Conservation (phyloP, 2,888 invertebrate genomes). For the Sarcophaga caerulescens region DNA sequence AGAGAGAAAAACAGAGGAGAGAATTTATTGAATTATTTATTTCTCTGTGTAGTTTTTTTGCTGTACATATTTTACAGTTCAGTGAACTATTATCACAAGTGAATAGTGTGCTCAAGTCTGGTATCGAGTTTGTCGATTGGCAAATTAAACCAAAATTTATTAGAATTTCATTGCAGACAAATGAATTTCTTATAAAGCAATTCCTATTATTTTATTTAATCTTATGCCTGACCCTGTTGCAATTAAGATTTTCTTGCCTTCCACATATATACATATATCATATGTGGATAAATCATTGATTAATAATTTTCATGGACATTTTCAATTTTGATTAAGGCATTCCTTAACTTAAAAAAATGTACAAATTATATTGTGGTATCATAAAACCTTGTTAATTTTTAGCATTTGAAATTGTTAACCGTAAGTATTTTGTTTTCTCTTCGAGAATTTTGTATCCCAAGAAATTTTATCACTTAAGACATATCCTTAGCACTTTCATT, state of each 20-base stretch:
- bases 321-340: no score
- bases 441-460: background rate
- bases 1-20: background rate
- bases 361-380: no score
- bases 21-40: background rate
- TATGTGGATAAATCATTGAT: no score
- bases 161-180: constrained; percentile 6
- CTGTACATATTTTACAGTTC: constrained; percentile 24
- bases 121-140: constrained; percentile 6
- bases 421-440: no score
- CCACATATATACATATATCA: no score
- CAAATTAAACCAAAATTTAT: constrained; percentile 37
- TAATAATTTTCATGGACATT: no score
- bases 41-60: background rate
- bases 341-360: no score
- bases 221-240: no score
- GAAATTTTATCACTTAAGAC: constrained; percentile 31
- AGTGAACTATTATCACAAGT: constrained; percentile 38
- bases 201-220: no score
- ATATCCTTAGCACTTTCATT: constrained; percentile 48
- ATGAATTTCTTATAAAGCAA: constrained; percentile 15
- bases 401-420: no score
- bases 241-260: no score
- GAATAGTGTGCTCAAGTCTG: constrained; percentile 27
- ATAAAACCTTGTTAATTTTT: no score